phyloP scores from a whole-genome alignment of 1,140 invertebrate genomes.

The Dufourea novaeangliae region DNA sequence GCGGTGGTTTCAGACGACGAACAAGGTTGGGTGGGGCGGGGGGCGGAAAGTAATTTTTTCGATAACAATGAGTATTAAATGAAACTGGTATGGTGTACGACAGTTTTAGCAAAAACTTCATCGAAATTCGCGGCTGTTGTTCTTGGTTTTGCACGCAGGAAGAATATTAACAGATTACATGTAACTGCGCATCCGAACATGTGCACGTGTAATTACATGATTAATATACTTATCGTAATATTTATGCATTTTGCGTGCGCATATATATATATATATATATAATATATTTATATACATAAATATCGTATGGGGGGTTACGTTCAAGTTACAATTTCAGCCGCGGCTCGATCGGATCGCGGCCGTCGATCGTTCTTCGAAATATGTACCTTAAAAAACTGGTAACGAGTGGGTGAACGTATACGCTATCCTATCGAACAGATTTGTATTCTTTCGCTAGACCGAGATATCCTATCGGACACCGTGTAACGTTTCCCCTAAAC shows the following conservation, averaged over 20 bases:
- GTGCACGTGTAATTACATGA: constrained; percentile 73
- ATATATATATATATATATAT: constrained; percentile 56
- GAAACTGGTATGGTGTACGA: constrained; percentile 33
- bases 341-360: constrained; percentile 34
- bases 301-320: constrained; percentile 66
- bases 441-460: background rate
- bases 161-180: constrained; percentile 65
- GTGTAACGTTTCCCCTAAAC: too few species aligned
- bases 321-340: constrained; percentile 43
- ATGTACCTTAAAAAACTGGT: constrained; percentile 6
- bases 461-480: too few species aligned
- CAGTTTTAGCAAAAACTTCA: constrained; percentile 60
- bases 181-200: constrained; percentile 60
- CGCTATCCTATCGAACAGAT: background rate
- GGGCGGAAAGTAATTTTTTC: background rate
- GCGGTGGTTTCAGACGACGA: too few species aligned
- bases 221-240: constrained; percentile 69
- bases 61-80: background rate
- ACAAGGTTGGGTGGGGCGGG: too few species aligned
- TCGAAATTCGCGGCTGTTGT: constrained; percentile 53
- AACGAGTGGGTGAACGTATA: background rate
- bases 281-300: constrained; percentile 62
- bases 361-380: background rate
- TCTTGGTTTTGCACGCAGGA: constrained; percentile 58
- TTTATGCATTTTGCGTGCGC: constrained; percentile 56